phyloP scores from a whole-genome alignment of 2,797 vertebrate species.

The Myripristis murdjan region DNA sequence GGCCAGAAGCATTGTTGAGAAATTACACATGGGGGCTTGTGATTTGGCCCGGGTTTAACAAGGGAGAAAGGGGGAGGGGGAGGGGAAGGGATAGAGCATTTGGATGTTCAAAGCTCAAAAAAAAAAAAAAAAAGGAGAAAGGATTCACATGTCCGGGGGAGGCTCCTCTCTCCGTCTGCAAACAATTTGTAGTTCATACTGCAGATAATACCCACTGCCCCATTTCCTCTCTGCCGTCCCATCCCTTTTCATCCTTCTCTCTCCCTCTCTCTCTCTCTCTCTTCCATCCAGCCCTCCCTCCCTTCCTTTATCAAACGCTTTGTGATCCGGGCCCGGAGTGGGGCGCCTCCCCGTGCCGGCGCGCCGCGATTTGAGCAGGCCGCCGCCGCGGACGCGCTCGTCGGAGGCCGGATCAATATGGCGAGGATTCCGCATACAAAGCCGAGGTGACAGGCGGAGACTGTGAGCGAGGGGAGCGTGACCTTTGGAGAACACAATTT shows the following conservation, averaged over 20 bases:
- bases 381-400: conserved; percentile 73
- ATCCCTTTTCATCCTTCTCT: conserved; percentile 45
- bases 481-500: conserved; percentile 88
- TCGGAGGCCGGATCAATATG: conserved; percentile 82
- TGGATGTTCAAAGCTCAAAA: conserved; percentile 73
- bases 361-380: conserved; percentile 76
- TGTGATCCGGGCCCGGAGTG: conserved; percentile 67
- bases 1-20: conserved; percentile 80
- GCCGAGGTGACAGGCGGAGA: conserved; percentile 81
- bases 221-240: conserved; percentile 56
- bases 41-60: conserved; percentile 83
- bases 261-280: conserved; percentile 11
- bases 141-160: conserved; percentile 63
- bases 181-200: conserved; percentile 78
- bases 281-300: conserved; percentile 48
- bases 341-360: conserved; percentile 65
- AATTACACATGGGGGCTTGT: conserved; percentile 75
- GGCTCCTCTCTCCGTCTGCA: conserved; percentile 66
- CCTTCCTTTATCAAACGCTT: conserved; percentile 72
- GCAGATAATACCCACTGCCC: conserved; percentile 73
- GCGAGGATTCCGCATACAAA: conserved; percentile 80
- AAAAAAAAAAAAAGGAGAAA: conserved; percentile 47
- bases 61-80: conserved; percentile 53
- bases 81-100: conserved; percentile 64
- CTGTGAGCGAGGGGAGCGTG: conserved; percentile 83